A percentile compares a stretch with the other conserved stretches of the same genome.
phyloP scores from a whole-genome alignment of 1,140 invertebrate genomes.

The Neodiprion virginianus region DNA sequence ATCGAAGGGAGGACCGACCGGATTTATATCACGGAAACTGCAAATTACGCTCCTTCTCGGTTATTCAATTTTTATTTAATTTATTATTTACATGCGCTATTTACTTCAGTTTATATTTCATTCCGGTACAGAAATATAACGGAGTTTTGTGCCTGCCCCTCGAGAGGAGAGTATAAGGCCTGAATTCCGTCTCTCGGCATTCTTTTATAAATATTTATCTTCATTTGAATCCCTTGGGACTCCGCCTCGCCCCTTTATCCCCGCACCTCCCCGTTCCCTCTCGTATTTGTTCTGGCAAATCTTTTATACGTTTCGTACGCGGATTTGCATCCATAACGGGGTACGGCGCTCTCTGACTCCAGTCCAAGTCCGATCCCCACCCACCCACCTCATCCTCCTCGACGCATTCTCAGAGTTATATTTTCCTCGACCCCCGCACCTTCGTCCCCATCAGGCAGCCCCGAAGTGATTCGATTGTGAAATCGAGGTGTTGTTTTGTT shows the following conservation, averaged over 20 bases:
- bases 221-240: slow-evolving; percentile 52
- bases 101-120: too few relatives aligned
- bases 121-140: not conserved
- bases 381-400: too few relatives aligned
- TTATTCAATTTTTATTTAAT: too few relatives aligned
- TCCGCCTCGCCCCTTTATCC: not conserved
- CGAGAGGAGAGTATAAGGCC: not conserved
- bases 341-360: slow-evolving; percentile 27
- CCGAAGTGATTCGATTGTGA: not conserved
- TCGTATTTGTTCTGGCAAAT: slow-evolving; percentile 55
- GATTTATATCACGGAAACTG: too few relatives aligned
- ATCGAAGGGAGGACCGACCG: too few relatives aligned
- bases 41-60: too few relatives aligned
- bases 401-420: not conserved
- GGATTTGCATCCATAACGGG: slow-evolving; percentile 53
- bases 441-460: not conserved
- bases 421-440: not conserved
- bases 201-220: slow-evolving; percentile 60
- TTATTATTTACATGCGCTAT: too few relatives aligned
- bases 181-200: slow-evolving; percentile 18
- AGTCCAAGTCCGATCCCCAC: too few relatives aligned
- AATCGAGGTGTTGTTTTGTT: not conserved
- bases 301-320: slow-evolving; percentile 51
- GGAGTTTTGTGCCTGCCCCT: not conserved
- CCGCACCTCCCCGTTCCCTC: slow-evolving; percentile 6